Base-by-base conservation (phyloP, 92 coral and sea anemone species). In the Phymanthus crucifer region DNA sequence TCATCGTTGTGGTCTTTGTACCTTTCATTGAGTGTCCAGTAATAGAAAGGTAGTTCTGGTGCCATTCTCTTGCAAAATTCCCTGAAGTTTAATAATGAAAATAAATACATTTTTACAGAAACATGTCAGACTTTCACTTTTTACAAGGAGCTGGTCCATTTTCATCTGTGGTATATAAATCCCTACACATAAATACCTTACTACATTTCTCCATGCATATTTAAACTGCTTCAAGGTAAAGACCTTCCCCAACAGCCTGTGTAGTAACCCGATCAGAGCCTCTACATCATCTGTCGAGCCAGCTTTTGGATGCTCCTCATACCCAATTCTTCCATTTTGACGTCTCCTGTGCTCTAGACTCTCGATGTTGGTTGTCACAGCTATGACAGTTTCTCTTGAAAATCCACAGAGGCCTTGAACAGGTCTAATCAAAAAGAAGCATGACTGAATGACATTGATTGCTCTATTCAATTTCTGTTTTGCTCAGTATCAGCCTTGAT, bases 281-380 rank as follows among this genome's bases (percentile, higher is more conserved):
- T 90, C 91, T 10, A 87, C 90, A 79, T 90, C 86, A 83, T 90
- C 88, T 11, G 93, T 83, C 23, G 88, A 73, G 7, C 93, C 93
- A 68, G 89, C 90, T 11, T 82, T 66, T 4, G 90, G 93, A 66
- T 89, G 93, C 72, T 89, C 90, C 37, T 83, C 87, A 61, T 78
- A 86, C 3, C 93, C 93, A 68, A 74, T 31, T 8, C 24, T 48
- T 1, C 2, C 21, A 67, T 67, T 86, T 16, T 86, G 83, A n/a
- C 93, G 61, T 64, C 90, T 50, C 3, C 88, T 31, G 57, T 70
- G 80, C 88, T 90, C 93, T 18, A 86, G 58, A 43, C 88, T 83
- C 57, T 90, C 88, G 26, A 86, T 83, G 71, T 89, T 90, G 16
- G 90, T 79, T 2, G 86, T 86, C 19, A 90, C 86, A 21, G 88